phyloP scores from a whole-genome alignment of 2,113 vertebrate genomes.

The Arenaria interpres region DNA sequence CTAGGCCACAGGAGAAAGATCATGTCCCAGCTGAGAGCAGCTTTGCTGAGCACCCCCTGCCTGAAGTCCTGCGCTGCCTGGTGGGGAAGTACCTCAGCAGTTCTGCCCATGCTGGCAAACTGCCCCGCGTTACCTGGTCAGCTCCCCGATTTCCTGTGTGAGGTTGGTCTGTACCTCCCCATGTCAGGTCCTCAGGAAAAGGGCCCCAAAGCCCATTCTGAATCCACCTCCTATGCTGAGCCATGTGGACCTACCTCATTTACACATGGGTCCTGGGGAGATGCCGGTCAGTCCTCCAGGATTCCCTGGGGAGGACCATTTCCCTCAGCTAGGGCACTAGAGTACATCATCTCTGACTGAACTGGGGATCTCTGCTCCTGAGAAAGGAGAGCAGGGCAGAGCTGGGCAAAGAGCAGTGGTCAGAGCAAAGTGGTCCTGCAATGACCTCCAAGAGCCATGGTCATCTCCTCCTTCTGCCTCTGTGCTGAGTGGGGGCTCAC shows the following conservation, averaged over 20 bases:
- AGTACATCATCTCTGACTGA: background rate
- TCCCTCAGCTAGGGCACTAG: background rate
- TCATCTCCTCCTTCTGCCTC: background rate
- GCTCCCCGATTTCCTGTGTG: rapidly evolving
- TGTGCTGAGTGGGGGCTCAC: background rate
- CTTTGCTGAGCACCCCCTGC: background rate
- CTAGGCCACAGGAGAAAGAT: background rate
- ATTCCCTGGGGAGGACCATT: background rate
- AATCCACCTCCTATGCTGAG: background rate
- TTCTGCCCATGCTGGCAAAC: rapidly evolving
- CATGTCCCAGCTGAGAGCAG: background rate
- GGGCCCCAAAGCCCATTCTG: background rate
- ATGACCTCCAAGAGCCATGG: background rate
- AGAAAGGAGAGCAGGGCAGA: background rate
- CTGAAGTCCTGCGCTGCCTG: background rate
- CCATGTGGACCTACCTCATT: background rate
- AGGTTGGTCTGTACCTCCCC: background rate
- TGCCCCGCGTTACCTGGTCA: rapidly evolving
- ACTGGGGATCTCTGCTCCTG: background rate
- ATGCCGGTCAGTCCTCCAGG: too few relatives aligned
- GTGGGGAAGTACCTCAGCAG: rapidly evolving
- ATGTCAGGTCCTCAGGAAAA: background rate
- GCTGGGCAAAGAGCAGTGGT: background rate
- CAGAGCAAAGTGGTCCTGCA: background rate
- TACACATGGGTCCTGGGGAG: background rate